phyloP scores from a whole-genome alignment of 2,888 invertebrate species.

The Caenorhabditis sinica region DNA sequence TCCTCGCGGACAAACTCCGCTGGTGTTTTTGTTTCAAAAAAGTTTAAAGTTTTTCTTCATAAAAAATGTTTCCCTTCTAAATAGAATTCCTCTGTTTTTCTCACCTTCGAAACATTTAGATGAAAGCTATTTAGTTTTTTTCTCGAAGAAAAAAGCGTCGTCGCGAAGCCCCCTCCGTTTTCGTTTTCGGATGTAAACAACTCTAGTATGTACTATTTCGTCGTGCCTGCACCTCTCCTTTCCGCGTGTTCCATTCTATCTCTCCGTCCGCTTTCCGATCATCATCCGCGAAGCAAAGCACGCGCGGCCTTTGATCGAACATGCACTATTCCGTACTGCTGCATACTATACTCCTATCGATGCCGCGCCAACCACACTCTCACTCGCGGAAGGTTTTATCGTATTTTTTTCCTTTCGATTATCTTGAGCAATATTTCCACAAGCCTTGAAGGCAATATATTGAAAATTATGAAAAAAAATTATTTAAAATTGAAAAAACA shows the following conservation, averaged over 20 bases:
- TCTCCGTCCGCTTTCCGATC: conserved; percentile 33
- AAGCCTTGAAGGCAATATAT: neutral
- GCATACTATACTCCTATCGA: conserved; percentile 21
- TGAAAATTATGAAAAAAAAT: no score
- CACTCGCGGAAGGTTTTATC: neutral
- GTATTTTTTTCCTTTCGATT: neutral
- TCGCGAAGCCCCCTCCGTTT: conserved; percentile 38
- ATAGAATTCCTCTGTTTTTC: neutral
- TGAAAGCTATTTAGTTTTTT: conserved; percentile 23
- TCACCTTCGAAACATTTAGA: conserved; percentile 15
- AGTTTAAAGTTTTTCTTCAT: neutral
- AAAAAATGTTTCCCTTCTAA: no score
- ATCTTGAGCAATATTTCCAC: neutral
- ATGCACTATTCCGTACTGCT: conserved; percentile 52
- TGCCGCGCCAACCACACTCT: neutral
- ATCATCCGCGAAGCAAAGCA: conserved; percentile 51
- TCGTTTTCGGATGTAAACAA: conserved; percentile 62
- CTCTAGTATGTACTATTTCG: conserved; percentile 57
- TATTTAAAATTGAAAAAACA: no score
- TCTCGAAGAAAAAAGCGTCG: conserved; percentile 3
- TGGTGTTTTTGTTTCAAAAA: neutral
- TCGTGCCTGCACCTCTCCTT: conserved; percentile 31
- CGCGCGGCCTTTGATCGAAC: conserved; percentile 58
- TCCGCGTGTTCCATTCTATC: neutral
- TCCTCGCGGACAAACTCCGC: conserved; percentile 12